Percentiles rank a stretch among this genome's conserved stretches.
Conservation (phyloP, 35 echinoderm and acorn worm genomes). For the Stichopus chloronotus region DNA sequence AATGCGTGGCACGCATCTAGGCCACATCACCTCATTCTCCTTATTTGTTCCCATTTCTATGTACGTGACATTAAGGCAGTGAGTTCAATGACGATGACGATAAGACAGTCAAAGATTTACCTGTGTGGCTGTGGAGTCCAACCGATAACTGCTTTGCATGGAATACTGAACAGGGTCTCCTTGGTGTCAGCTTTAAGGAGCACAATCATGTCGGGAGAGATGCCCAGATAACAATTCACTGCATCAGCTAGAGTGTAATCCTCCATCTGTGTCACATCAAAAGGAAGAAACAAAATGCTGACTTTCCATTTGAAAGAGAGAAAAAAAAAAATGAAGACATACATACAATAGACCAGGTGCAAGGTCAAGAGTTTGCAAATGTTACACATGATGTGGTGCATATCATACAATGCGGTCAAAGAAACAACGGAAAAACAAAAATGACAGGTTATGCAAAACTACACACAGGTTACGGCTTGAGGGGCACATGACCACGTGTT, state of each 20-base stretch:
- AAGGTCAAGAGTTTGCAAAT: not conserved
- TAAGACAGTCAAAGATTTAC: conserved; percentile 30
- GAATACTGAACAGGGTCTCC: conserved; percentile 80
- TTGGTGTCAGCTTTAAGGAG: conserved; percentile 59
- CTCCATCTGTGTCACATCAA: conserved; percentile 63
- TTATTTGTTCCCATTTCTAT: too few relatives aligned
- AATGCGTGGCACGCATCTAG: too few relatives aligned
- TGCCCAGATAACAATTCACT: conserved; percentile 76
- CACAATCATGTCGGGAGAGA: conserved; percentile 84
- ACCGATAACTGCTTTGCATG: conserved; percentile 86
- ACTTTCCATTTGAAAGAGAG: too few relatives aligned
- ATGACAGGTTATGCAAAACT: too few relatives aligned
- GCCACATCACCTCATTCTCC: too few relatives aligned
- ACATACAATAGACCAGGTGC: not conserved
- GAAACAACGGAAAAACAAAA: too few relatives aligned
- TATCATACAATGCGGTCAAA: too few relatives aligned
- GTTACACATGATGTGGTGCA: too few relatives aligned
- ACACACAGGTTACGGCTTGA: too few relatives aligned
- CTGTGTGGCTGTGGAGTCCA: conserved; percentile 85
- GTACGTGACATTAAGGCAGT: too few relatives aligned
- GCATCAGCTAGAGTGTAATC: conserved; percentile 85
- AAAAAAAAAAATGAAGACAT: not conserved
- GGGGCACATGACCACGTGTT: too few relatives aligned
- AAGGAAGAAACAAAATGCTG: not conserved
- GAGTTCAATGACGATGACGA: too few relatives aligned